These are phyloP conservation scores for Sphenopsis melanotis DNA, from an alignment of 2,797 vertebrate genomes.

Conservation along the genomic window DNA sequence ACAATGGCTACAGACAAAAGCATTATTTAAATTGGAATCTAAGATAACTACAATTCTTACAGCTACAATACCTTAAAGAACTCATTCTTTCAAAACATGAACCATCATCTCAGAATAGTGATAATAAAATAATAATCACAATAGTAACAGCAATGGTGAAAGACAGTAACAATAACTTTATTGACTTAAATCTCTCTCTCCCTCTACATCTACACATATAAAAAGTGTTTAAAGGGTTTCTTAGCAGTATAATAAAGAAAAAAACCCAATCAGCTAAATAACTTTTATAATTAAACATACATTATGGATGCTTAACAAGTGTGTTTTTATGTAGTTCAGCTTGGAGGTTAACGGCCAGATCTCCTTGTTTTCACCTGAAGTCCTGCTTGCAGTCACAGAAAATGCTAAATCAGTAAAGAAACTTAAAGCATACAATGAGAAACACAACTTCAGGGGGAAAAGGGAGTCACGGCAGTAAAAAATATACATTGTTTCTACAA, in stretches of 20 bases:
- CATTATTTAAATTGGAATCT: background rate
- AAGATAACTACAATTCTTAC: background rate
- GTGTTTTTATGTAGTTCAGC: background rate
- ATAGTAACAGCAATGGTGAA: background rate
- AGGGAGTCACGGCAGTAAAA: background rate
- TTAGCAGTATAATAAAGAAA: background rate
- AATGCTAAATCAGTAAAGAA: background rate
- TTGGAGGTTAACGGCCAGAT: background rate
- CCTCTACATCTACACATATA: background rate
- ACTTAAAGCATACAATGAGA: background rate
- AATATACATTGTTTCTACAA: background rate
- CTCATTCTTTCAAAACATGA: background rate
- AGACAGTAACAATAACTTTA: background rate
- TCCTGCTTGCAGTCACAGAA: background rate
- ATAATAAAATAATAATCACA: background rate
- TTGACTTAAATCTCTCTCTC: background rate
- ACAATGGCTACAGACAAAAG: background rate
- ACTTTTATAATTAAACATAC: background rate
- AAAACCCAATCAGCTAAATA: background rate
- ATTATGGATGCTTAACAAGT: background rate
- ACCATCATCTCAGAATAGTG: background rate
- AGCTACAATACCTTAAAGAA: background rate
- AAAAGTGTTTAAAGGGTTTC: background rate
- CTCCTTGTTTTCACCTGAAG: background rate
- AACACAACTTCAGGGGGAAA: background rate